These are phyloP conservation scores for Drosophila putrida DNA, from an alignment of 2,888 invertebrate genomes.

Conservation along the genomic window DNA sequence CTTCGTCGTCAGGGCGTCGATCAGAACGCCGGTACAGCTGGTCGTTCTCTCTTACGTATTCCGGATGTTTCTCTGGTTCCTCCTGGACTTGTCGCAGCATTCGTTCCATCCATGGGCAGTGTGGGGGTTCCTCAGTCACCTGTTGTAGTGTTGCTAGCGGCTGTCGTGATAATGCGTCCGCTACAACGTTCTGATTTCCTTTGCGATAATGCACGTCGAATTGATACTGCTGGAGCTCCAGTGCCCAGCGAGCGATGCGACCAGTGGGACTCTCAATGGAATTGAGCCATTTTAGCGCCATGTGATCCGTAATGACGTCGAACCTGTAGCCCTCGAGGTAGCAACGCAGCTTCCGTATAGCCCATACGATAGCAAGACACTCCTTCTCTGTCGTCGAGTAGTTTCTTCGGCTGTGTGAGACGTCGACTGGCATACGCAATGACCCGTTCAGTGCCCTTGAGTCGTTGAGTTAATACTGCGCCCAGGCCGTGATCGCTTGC, in stretches of 20 bases:
- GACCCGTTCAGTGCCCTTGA: neutral
- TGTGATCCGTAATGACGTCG: neutral
- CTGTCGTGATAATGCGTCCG: conserved; percentile 20
- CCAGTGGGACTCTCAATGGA: conserved; percentile 12
- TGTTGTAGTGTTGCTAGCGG: neutral
- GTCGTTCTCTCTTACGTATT: neutral
- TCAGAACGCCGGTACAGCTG: neutral
- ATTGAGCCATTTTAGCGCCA: conserved; percentile 7
- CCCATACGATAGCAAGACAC: neutral
- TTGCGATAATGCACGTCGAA: conserved; percentile 27
- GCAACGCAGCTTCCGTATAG: neutral
- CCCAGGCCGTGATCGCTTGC: neutral
- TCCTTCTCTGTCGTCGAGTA: conserved; percentile 27
- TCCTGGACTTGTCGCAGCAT: neutral
- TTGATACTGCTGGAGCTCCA: conserved; percentile 26
- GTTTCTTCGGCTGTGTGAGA: conserved; percentile 25
- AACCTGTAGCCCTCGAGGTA: neutral
- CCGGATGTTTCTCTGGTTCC: neutral
- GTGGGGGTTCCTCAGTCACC: neutral
- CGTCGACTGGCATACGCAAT: conserved; percentile 4
- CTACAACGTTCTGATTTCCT: conserved; percentile 6
- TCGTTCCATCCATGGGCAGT: no score
- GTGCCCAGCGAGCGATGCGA: neutral
- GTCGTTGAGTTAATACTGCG: neutral
- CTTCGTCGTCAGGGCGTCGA: neutral